Conservation (phyloP, 2,113 vertebrate genomes). For the Colaptes auratus region DNA sequence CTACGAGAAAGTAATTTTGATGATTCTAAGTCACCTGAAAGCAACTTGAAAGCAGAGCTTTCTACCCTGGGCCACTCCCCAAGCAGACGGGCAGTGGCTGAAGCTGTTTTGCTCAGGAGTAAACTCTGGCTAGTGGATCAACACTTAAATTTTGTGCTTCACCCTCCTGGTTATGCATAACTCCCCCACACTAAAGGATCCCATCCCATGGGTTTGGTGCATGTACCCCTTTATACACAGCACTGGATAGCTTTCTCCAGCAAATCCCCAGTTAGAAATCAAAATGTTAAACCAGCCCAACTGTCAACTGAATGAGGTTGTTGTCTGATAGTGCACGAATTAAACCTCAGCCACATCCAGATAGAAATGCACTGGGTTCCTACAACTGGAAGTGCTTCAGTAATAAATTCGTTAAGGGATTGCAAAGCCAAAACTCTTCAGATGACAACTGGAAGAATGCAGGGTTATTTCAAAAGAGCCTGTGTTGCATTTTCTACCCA, state of each 20-base stretch:
- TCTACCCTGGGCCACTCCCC: background rate
- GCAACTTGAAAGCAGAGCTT: background rate
- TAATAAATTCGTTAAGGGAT: background rate
- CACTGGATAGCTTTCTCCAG: background rate
- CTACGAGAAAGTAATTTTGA: background rate
- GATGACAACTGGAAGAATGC: background rate
- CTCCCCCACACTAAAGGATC: background rate
- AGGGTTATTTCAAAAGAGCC: background rate
- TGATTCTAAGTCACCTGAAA: accelerated
- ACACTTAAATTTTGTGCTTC: background rate
- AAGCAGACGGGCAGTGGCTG: background rate
- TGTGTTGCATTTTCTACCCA: background rate
- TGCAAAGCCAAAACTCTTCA: background rate
- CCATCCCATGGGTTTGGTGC: background rate
- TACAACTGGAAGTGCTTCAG: background rate
- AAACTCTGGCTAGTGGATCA: background rate
- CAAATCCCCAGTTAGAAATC: background rate
- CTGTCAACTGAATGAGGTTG: background rate
- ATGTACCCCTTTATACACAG: background rate
- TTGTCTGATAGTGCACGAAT: background rate
- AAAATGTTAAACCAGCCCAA: background rate
- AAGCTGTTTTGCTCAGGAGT: background rate
- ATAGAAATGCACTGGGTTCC: background rate
- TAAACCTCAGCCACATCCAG: background rate
- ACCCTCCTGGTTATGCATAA: background rate